Percentiles rank a stretch among this genome's conserved stretches.
Conservation (phyloP, 2,888 invertebrate genomes). For the Parasteatoda lunata region DNA sequence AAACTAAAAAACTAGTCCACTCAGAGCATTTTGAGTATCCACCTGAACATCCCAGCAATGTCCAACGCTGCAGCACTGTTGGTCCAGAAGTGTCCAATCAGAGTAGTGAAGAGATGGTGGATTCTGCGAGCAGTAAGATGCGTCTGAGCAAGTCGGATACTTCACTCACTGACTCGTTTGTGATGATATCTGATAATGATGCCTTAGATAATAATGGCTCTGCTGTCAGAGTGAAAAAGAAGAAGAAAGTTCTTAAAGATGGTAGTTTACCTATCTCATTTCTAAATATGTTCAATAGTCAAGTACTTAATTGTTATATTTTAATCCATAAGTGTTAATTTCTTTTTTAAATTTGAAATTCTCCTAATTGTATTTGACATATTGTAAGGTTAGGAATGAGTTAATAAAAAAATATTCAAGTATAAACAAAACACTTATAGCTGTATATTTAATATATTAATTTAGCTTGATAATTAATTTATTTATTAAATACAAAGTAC, state of each 20-base stretch:
- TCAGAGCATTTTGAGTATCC: slow-evolving; percentile 50
- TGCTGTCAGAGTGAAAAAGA: slow-evolving; percentile 40
- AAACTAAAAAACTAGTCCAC: slow-evolving; percentile 40
- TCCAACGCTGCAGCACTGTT: slow-evolving; percentile 71
- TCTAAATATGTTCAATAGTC: neutral
- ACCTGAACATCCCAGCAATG: slow-evolving; percentile 34
- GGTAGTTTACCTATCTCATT: slow-evolving; percentile 71
- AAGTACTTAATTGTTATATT: no score
- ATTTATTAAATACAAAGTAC: no score
- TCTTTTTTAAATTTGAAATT: no score
- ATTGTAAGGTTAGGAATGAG: no score
- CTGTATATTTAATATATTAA: no score
- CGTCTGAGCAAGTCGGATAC: slow-evolving; percentile 92
- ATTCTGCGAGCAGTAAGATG: slow-evolving; percentile 74
- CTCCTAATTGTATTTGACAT: no score
- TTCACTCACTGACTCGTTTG: slow-evolving; percentile 91
- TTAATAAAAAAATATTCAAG: no score
- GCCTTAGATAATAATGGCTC: slow-evolving; percentile 72
- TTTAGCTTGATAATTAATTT: no score
- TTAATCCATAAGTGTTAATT: no score
- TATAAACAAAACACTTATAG: no score
- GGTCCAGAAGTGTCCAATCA: slow-evolving; percentile 72
- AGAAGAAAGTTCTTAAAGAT: slow-evolving; percentile 74
- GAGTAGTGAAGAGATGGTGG: slow-evolving; percentile 61
- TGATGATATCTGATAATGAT: slow-evolving; percentile 79